Conservation (phyloP, 2,888 invertebrate genomes). For the Ennomos fuscantarius region DNA sequence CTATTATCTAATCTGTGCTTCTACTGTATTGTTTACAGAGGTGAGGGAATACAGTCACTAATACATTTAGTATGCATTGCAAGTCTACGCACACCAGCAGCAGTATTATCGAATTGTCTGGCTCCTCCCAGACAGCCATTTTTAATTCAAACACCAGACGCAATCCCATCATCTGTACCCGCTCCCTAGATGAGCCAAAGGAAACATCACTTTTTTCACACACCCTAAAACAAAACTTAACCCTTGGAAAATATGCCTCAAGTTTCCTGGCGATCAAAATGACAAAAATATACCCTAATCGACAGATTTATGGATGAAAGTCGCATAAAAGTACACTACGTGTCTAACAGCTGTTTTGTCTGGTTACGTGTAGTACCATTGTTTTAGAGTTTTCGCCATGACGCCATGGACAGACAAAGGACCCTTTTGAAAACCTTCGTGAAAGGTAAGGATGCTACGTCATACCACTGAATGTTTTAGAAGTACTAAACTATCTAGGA, state of each 20-base stretch:
- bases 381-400: constrained; percentile 62
- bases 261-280: constrained; percentile 12
- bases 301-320: constrained; percentile 2
- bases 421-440: constrained; percentile 31
- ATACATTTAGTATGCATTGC: constrained; percentile 1
- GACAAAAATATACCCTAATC: constrained; percentile 14
- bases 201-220: constrained; percentile 18
- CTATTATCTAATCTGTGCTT: too few species aligned
- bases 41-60: constrained; percentile 6
- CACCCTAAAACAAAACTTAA: constrained; percentile 16
- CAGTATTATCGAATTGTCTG: constrained; percentile 13
- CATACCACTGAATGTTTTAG: not conserved
- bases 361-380: constrained; percentile 54
- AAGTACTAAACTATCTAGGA: constrained; percentile 6
- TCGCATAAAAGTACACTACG: constrained; percentile 46
- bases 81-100: not conserved
- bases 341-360: constrained; percentile 76
- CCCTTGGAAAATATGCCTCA: not conserved
- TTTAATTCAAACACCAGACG: constrained; percentile 65
- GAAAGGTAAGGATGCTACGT: constrained; percentile 5
- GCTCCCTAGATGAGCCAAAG: constrained; percentile 47
- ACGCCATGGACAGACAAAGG: constrained; percentile 58
- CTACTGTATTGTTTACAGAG: constrained; percentile 5
- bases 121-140: constrained; percentile 29
- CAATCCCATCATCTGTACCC: constrained; percentile 50